phyloP scores from a whole-genome alignment of 2,888 invertebrate species.

The Melipona beecheii region DNA sequence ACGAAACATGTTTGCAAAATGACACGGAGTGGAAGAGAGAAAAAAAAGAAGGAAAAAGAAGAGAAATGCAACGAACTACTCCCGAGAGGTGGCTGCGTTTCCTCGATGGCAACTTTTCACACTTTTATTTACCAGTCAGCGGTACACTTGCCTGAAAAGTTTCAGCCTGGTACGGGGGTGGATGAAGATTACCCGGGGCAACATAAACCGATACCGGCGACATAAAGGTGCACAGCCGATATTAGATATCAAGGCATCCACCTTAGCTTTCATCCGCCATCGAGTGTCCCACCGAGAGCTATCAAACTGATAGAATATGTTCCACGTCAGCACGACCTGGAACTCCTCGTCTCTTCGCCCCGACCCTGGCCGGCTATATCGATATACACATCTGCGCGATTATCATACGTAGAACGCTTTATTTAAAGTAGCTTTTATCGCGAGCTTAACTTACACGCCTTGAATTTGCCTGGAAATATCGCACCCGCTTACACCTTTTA shows the following conservation, averaged over 20 bases:
- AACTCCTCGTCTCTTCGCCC: background rate
- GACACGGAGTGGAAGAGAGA: background rate
- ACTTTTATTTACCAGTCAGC: constrained; percentile 72
- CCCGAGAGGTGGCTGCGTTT: constrained; percentile 61
- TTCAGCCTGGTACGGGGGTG: constrained; percentile 62
- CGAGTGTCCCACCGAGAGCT: constrained; percentile 77
- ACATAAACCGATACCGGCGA: constrained; percentile 71
- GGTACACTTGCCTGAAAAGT: constrained; percentile 74
- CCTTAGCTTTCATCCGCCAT: constrained; percentile 63
- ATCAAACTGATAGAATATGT: constrained; percentile 80
- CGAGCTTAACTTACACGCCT: constrained; percentile 63
- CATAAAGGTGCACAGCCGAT: constrained; percentile 71
- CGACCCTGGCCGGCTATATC: constrained; percentile 31
- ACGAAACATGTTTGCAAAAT: background rate
- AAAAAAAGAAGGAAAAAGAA: too few species aligned
- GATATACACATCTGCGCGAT: constrained; percentile 62
- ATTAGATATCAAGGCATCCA: constrained; percentile 76
- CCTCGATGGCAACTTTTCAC: constrained; percentile 31
- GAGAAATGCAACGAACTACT: constrained; percentile 38
- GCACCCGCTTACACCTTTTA: background rate
- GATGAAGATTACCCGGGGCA: constrained; percentile 68
- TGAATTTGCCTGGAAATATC: constrained; percentile 42
- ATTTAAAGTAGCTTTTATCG: constrained; percentile 80
- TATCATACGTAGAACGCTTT: constrained; percentile 76
- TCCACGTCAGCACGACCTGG: constrained; percentile 57